phyloP scores from a whole-genome alignment of 1,140 invertebrate species.

The Gonatopus flavifemur region DNA sequence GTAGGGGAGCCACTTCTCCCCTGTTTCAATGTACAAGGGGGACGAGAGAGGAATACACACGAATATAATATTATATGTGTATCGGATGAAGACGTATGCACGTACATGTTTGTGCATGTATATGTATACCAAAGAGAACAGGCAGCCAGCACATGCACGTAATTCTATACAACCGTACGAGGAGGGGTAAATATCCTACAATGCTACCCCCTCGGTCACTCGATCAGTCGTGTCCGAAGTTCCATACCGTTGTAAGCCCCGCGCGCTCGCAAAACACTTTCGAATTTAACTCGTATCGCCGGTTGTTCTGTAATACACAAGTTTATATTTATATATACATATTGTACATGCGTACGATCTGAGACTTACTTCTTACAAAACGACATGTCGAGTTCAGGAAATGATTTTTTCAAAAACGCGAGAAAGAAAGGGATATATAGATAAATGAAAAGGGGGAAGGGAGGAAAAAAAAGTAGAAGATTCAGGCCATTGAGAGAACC shows the following conservation, averaged over 20 bases:
- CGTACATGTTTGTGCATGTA: constrained; percentile 18
- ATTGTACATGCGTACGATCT: too few relatives aligned
- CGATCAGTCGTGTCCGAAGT: constrained; percentile 57
- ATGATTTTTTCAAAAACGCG: too few relatives aligned
- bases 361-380: background rate
- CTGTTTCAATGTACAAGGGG: constrained; percentile 13
- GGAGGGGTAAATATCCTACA: constrained; percentile 54
- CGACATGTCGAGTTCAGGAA: too few relatives aligned
- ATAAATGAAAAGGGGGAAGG: too few relatives aligned
- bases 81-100: constrained; percentile 27
- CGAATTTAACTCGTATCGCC: constrained; percentile 1
- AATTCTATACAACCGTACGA: constrained; percentile 51
- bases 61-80: constrained; percentile 2
- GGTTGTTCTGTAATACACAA: too few relatives aligned
- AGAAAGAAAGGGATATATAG: too few relatives aligned
- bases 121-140: constrained; percentile 25
- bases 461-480: too few relatives aligned
- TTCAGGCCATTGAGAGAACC: too few relatives aligned
- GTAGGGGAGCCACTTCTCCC: constrained; percentile 2
- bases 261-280: constrained; percentile 11
- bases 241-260: constrained; percentile 41
- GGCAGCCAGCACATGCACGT: constrained; percentile 37
- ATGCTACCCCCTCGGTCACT: constrained; percentile 58
- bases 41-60: constrained; percentile 11
- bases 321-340: too few relatives aligned